Evolutionary conservation across 1,140 invertebrate genomes (phyloP).

Genomic region (Bombus sylvicola): DNA sequence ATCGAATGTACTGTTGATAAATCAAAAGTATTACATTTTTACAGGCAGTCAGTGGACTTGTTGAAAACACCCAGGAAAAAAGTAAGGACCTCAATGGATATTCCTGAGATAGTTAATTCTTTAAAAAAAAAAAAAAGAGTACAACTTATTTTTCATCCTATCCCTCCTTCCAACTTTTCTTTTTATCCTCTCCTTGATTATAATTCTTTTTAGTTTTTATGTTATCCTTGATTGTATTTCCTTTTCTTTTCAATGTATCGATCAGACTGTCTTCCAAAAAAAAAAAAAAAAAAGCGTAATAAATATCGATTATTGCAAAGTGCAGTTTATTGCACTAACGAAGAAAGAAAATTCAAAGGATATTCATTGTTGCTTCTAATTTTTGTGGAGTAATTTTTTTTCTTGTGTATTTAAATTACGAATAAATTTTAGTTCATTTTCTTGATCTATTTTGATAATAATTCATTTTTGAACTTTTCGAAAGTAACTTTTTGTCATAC

Average conservation of each 20-base stretch:
- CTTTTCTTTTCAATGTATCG: constrained; percentile 15
- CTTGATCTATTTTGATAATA: constrained; percentile 1
- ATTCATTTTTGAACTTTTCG: not conserved
- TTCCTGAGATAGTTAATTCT: constrained; percentile 71
- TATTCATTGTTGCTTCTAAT: not conserved
- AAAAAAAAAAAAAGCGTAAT: constrained; percentile 1
- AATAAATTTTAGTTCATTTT: constrained; percentile 40
- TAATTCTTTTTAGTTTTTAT: constrained; percentile 39
- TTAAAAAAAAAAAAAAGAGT: constrained; percentile 45
- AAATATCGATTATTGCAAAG: constrained; percentile 11
- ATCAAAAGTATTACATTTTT: constrained; percentile 51
- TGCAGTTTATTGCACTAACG: constrained; percentile 4
- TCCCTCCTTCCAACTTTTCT: constrained; percentile 25
- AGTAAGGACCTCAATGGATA: constrained; percentile 84
- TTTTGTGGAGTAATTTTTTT: not conserved
- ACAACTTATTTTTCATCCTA: constrained; percentile 45
- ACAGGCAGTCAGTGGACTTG: constrained; percentile 92
- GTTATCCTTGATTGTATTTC: constrained; percentile 26
- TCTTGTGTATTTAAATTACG: constrained; percentile 28
- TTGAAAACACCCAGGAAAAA: constrained; percentile 88
- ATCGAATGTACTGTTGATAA: constrained; percentile 5
- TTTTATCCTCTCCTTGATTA: constrained; percentile 17
- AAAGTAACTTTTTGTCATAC: not conserved
- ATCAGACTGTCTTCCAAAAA: constrained; percentile 26
- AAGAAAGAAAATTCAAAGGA: not conserved